Conservation (phyloP, 1,140 invertebrate species). For the Zophobas atratus region DNA sequence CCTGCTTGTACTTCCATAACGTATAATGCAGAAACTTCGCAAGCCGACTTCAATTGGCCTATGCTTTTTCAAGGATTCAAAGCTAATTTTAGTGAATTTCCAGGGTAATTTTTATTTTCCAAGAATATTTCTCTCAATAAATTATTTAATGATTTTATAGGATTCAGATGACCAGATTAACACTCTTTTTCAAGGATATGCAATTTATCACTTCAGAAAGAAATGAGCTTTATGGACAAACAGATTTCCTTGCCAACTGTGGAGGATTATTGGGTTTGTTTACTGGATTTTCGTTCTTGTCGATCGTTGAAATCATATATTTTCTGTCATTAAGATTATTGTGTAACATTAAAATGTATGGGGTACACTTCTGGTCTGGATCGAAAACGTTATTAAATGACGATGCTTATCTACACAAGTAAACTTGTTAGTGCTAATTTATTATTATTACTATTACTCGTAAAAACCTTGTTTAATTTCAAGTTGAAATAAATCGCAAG, state of each 20-base stretch:
- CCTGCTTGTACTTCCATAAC: slow-evolving; percentile 78
- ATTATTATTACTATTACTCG: too few relatives aligned
- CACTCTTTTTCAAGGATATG: background rate
- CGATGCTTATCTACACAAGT: background rate
- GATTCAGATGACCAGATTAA: slow-evolving; percentile 8
- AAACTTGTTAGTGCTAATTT: background rate
- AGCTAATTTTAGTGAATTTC: slow-evolving; percentile 63
- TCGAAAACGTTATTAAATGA: slow-evolving; percentile 58
- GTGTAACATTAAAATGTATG: background rate
- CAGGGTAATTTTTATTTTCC: slow-evolving; percentile 61
- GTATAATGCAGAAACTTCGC: slow-evolving; percentile 79
- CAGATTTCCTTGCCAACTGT: background rate
- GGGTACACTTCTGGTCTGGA: background rate
- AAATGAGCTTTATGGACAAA: background rate
- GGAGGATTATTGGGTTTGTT: background rate
- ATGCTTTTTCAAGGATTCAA: slow-evolving; percentile 62
- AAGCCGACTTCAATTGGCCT: slow-evolving; percentile 72
- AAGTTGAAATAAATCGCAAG: too few relatives aligned
- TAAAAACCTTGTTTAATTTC: too few relatives aligned
- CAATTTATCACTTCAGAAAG: background rate
- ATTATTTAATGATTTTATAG: background rate
- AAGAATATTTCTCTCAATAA: background rate
- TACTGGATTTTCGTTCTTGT: background rate
- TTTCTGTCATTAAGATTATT: background rate
- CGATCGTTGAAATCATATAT: background rate